A percentile compares a stretch with the other conserved stretches of the same genome.
phyloP scores from a whole-genome alignment of 2,113 vertebrate genomes.

The Stomatorhinus ivindoensis region DNA sequence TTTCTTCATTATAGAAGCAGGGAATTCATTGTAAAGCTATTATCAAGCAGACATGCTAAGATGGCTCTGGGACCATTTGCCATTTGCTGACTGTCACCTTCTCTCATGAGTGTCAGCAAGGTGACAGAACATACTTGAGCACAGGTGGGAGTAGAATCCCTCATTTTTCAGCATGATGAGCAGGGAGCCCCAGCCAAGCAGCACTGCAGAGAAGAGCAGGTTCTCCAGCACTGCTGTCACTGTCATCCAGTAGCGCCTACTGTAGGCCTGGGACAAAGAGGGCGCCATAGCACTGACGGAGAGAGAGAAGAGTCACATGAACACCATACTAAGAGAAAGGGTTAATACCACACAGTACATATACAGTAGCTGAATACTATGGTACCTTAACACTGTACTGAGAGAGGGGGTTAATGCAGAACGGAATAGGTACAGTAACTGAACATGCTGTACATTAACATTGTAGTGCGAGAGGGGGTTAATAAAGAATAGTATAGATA shows the following conservation, averaged over 20 bases:
- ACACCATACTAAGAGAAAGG: neutral
- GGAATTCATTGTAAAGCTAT: neutral
- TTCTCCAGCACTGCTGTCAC: slow-evolving; percentile 71
- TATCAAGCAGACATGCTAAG: neutral
- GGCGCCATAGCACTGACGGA: slow-evolving; percentile 47
- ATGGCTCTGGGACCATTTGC: neutral
- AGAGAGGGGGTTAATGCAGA: neutral
- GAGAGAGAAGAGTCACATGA: neutral
- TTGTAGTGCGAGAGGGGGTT: no score
- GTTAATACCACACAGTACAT: neutral
- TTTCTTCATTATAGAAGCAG: neutral
- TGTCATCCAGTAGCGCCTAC: slow-evolving; percentile 80
- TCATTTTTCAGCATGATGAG: slow-evolving; percentile 81
- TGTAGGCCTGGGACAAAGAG: slow-evolving; percentile 65
- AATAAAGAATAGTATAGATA: no score
- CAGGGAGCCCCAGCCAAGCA: slow-evolving; percentile 78
- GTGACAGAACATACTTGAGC: slow-evolving; percentile 43
- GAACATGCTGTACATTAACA: no score
- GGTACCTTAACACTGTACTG: neutral
- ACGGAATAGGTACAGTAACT: neutral
- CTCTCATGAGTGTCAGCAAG: neutral
- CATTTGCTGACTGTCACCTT: neutral
- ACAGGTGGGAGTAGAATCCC: slow-evolving; percentile 78
- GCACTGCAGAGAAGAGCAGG: slow-evolving; percentile 75
- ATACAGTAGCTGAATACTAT: neutral